These are phyloP conservation scores for Myotis myotis DNA, from an alignment of 2,797 vertebrate species.

Conservation along the genomic window DNA sequence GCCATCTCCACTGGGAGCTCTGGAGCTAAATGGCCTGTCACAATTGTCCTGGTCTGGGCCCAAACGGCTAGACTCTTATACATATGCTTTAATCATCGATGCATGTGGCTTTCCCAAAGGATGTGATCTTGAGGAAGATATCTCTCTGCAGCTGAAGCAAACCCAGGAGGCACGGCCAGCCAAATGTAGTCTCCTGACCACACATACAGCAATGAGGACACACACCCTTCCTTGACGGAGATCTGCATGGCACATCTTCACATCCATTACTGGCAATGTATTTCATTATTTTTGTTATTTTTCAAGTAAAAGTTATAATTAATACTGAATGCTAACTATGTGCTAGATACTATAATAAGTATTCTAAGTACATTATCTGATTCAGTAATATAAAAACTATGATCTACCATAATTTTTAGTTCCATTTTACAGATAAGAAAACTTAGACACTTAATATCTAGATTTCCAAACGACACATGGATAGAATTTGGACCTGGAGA, in stretches of 20 bases:
- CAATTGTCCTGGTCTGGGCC: background rate
- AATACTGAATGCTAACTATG: background rate
- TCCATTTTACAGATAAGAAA: background rate
- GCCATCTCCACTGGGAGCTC: background rate
- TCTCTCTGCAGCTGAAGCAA: background rate
- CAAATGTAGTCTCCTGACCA: background rate
- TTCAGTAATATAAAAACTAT: background rate
- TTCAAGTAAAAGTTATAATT: slow-evolving; percentile 6
- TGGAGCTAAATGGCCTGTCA: background rate
- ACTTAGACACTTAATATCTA: background rate
- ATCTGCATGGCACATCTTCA: background rate
- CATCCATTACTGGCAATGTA: background rate
- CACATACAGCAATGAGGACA: background rate
- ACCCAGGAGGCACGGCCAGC: no score
- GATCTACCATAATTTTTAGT: background rate
- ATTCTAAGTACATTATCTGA: background rate
- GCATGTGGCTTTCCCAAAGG: background rate
- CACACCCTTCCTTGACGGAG: background rate
- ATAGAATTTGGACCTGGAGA: background rate
- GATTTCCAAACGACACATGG: background rate
- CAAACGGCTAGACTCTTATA: background rate
- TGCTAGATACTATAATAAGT: background rate
- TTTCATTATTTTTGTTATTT: background rate
- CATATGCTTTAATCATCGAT: background rate
- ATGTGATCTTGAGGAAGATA: background rate